Conservation (phyloP, 1,140 invertebrate genomes). For the Drosophila lacteicornis region DNA sequence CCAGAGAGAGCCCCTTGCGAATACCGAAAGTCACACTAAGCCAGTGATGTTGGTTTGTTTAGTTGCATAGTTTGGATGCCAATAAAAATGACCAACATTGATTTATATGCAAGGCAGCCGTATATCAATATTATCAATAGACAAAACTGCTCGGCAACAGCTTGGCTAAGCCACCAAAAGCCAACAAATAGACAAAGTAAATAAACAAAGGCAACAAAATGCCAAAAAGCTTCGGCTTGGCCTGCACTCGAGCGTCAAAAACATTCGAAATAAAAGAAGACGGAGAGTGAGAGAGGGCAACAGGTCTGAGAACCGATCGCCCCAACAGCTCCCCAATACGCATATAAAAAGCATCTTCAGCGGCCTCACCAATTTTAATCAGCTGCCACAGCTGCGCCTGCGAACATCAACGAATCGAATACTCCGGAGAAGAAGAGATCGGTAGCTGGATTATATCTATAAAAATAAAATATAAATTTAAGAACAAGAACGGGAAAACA, state of each 20-base stretch:
- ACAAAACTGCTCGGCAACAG: constrained; percentile 53
- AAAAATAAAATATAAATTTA: neutral
- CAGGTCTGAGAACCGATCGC: constrained; percentile 41
- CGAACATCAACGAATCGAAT: constrained; percentile 50
- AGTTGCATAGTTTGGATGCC: constrained; percentile 72
- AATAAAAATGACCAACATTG: constrained; percentile 78
- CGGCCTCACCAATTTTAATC: constrained; percentile 82
- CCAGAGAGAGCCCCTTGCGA: neutral
- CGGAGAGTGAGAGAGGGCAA: constrained; percentile 18
- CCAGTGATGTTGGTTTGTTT: constrained; percentile 24
- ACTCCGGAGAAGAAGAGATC: neutral
- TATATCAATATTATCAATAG: constrained; percentile 76
- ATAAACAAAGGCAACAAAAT: constrained; percentile 50
- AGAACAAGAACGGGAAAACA: constrained; percentile 22
- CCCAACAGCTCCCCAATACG: constrained; percentile 29
- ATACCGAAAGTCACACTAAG: neutral
- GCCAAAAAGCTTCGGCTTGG: constrained; percentile 49
- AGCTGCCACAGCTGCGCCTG: constrained; percentile 73
- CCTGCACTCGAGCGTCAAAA: constrained; percentile 37
- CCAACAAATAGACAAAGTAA: constrained; percentile 32
- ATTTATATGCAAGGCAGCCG: constrained; percentile 80
- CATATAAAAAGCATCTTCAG: constrained; percentile 84
- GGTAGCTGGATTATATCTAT: neutral
- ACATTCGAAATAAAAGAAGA: constrained; percentile 19
- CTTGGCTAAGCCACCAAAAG: constrained; percentile 27